Base-by-base conservation (phyloP, 2,113 vertebrate species). In the Prolemur simus region DNA sequence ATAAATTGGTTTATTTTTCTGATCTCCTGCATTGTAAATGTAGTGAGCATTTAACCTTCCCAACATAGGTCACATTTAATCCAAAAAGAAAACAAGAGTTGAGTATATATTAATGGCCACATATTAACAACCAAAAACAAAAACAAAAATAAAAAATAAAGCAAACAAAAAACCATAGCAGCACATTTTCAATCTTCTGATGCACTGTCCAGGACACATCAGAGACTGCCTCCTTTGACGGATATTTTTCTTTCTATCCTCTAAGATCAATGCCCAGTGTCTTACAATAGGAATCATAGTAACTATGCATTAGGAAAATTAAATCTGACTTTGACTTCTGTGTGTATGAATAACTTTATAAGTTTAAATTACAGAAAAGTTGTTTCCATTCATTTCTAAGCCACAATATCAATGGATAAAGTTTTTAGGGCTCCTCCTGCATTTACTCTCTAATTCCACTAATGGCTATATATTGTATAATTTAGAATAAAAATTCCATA, bases 201-300 rank as follows among this genome's bases (percentile, higher is more conserved):
- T 7, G 5, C 34, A 17, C 9, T 25, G 7, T 32, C 14, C 2
- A 71, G 32, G 3, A 37, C 3, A 49, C 1, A 54, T 25, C 10
- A 66, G 12, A n/a, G 37, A 45, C 11, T 20, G 4, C 9, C 18
- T 68, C 11, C 21, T 45, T 52, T 60, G 42, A 45, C 23, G 32
- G 56, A 27, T 12, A 3, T 2, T 81, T 87, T 95, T 56, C 20
- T 25, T 78, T 64, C 71, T 42, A 5, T 29, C 9, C 4, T 80
- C 8, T 39, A 63, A 29, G 18, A 45, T 21, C 11, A 32, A 21
- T 69, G 21, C 11, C 71, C 15, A 6, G 1, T 20, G 34, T 12
- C 27, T 68, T 66, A 2, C 5, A 63, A 71, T 5, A 32, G 27
- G 4, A 5, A 47, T n/a, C 3, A 17, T 0, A 77, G 5, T 78